A percentile compares a stretch with the other conserved stretches of the same genome.
These are phyloP conservation scores for Trissoscelio sp. DNA, from an alignment of 2,888 invertebrate genomes.

Conservation along the genomic window DNA sequence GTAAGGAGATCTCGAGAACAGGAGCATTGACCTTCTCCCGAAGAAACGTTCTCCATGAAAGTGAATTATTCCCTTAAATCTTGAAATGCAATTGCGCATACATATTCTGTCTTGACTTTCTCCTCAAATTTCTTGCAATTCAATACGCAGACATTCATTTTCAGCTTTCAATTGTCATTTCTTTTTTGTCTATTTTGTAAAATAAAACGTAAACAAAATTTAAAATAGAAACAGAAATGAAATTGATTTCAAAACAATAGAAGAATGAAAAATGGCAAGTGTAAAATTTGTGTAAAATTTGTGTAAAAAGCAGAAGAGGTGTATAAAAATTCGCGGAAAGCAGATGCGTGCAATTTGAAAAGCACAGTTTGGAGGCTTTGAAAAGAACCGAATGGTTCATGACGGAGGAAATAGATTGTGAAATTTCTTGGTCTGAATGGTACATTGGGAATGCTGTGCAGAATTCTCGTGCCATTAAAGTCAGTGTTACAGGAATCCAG, in stretches of 20 bases:
- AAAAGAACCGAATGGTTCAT: conserved; percentile 59
- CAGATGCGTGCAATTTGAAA: conserved; percentile 66
- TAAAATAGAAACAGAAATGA: background rate
- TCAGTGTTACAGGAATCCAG: conserved; percentile 49
- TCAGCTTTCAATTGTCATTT: conserved; percentile 19
- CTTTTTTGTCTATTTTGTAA: background rate
- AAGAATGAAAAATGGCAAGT: conserved; percentile 41
- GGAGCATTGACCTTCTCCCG: conserved; percentile 52
- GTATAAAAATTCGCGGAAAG: conserved; percentile 40
- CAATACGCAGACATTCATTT: conserved; percentile 17
- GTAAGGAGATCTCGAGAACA: conserved; percentile 51
- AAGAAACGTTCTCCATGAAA: conserved; percentile 59
- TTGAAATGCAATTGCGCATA: conserved; percentile 50
- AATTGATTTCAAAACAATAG: conserved; percentile 22
- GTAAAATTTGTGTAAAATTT: conserved; percentile 36
- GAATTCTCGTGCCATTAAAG: conserved; percentile 59
- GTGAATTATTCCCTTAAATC: conserved; percentile 66
- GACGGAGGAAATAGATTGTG: conserved; percentile 61
- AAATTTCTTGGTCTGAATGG: conserved; percentile 63
- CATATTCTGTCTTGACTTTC: no score
- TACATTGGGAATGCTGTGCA: conserved; percentile 49
- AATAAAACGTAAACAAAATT: background rate
- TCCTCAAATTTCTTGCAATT: conserved; percentile 56
- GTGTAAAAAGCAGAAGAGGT: conserved; percentile 19
- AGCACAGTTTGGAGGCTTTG: conserved; percentile 58